These are phyloP conservation scores for Paramisgurnus dabryanus DNA, from an alignment of 2,113 vertebrate genomes.

Conservation along the genomic window DNA sequence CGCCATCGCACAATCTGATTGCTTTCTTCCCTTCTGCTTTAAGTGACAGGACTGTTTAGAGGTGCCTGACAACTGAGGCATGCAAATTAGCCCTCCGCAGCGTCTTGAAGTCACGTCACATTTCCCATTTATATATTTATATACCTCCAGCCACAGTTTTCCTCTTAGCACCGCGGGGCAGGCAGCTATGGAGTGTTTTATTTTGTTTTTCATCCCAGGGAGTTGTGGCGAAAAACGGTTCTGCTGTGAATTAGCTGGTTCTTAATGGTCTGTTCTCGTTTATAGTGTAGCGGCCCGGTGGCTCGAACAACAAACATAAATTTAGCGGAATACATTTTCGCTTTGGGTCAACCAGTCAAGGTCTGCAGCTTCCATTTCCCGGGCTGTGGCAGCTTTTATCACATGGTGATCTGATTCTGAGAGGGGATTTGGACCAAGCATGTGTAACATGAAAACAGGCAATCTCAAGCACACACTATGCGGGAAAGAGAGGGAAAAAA, in stretches of 20 bases:
- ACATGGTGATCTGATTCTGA: conserved; percentile 32
- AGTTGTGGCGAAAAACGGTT: not conserved
- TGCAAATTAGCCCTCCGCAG: conserved; percentile 66
- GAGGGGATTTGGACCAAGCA: conserved; percentile 39
- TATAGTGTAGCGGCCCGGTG: not conserved
- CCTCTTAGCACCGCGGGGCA: conserved; percentile 35
- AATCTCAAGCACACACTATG: conserved; percentile 42
- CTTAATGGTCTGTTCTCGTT: not conserved
- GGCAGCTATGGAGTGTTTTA: conserved; percentile 36
- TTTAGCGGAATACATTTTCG: not conserved
- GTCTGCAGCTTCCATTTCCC: conserved; percentile 5
- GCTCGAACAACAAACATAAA: not conserved
- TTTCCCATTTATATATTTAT: conserved; percentile 42
- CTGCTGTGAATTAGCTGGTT: not conserved
- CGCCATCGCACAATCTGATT: conserved; percentile 68
- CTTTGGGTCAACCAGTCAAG: not conserved
- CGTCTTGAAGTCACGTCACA: conserved; percentile 31
- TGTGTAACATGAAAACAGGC: conserved; percentile 43
- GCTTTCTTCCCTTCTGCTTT: conserved; percentile 63
- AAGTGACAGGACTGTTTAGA: conserved; percentile 68
- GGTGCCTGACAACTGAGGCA: conserved; percentile 65
- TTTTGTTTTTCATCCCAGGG: conserved; percentile 46
- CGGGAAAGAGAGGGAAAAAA: conserved; percentile 30
- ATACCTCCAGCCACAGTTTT: conserved; percentile 26
- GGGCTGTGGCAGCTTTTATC: conserved; percentile 18